phyloP scores from a whole-genome alignment of 2,113 vertebrate species.

The Ardeotis arabs region DNA sequence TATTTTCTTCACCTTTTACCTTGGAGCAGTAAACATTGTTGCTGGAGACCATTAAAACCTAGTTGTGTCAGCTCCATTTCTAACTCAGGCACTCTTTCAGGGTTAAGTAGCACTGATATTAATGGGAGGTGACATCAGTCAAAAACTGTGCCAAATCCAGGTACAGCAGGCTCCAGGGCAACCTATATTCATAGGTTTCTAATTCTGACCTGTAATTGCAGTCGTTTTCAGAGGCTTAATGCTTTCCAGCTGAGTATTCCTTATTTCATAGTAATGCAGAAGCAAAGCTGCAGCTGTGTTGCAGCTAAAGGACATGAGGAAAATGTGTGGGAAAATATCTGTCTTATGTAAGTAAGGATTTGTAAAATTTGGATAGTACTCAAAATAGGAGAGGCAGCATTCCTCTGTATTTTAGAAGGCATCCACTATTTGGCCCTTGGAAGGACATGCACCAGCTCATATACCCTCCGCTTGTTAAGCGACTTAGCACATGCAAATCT shows the following conservation, averaged over 20 bases:
- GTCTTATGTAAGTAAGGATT: neutral
- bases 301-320: neutral
- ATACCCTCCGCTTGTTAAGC: neutral
- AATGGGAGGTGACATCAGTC: conserved; percentile 22
- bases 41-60: conserved; percentile 18
- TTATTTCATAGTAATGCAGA: neutral
- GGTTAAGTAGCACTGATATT: conserved; percentile 21
- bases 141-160: conserved; percentile 15
- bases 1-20: conserved; percentile 43
- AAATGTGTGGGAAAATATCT: neutral
- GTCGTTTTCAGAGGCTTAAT: neutral
- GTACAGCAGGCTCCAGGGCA: neutral
- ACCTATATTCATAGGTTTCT: neutral
- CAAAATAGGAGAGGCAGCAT: neutral
- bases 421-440: neutral
- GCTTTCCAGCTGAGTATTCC: neutral
- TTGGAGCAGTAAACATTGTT: conserved; percentile 25
- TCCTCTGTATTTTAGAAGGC: neutral
- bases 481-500: neutral
- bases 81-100: neutral
- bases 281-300: neutral
- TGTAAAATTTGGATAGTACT: neutral
- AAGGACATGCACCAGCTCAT: neutral
- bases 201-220: conserved; percentile 28
- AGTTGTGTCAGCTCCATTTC: conserved; percentile 14